A percentile compares a stretch with the other conserved stretches of the same genome.
phyloP scores from a whole-genome alignment of 1,140 invertebrate genomes.

The Subanguina moxae region DNA sequence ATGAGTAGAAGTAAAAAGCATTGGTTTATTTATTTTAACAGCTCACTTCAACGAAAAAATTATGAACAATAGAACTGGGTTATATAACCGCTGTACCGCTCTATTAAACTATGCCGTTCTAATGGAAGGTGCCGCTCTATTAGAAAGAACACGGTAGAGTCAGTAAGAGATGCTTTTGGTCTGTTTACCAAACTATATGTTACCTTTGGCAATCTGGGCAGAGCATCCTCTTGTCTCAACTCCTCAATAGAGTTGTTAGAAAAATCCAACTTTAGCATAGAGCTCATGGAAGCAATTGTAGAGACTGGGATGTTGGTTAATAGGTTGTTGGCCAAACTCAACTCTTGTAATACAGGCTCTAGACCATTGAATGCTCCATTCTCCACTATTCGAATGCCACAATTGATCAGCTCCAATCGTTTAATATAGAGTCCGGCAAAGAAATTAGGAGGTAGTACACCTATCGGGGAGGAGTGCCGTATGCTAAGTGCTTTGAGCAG shows the following conservation, averaged over 20 bases:
- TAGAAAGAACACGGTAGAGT: too few relatives aligned
- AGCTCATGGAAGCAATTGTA: constrained; percentile 40
- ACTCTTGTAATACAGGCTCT: constrained; percentile 45
- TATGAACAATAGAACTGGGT: too few relatives aligned
- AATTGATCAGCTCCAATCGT: constrained; percentile 42
- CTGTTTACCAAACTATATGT: too few relatives aligned
- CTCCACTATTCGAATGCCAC: constrained; percentile 46
- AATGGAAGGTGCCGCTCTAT: constrained; percentile 9
- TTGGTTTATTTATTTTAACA: too few relatives aligned
- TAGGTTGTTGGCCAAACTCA: constrained; percentile 45
- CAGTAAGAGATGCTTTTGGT: too few relatives aligned
- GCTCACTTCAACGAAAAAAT: too few relatives aligned
- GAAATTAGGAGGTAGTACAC: constrained; percentile 35
- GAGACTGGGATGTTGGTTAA: constrained; percentile 33
- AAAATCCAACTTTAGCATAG: constrained; percentile 44
- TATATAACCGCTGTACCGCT: too few relatives aligned
- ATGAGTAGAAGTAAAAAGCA: too few relatives aligned
- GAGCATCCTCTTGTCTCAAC: constrained; percentile 41
- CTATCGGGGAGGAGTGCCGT: constrained; percentile 28
- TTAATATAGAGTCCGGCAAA: constrained; percentile 58
- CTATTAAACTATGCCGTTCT: too few relatives aligned
- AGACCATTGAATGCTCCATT: constrained; percentile 50
- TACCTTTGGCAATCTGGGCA: constrained; percentile 53
- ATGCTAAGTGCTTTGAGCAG: constrained; percentile 48
- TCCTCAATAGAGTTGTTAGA: constrained; percentile 55